Percentiles rank a stretch among this genome's conserved stretches.
These are phyloP conservation scores for Chaetophractus vellerosus DNA, from an alignment of 2,797 vertebrate species.

Conservation along the genomic window DNA sequence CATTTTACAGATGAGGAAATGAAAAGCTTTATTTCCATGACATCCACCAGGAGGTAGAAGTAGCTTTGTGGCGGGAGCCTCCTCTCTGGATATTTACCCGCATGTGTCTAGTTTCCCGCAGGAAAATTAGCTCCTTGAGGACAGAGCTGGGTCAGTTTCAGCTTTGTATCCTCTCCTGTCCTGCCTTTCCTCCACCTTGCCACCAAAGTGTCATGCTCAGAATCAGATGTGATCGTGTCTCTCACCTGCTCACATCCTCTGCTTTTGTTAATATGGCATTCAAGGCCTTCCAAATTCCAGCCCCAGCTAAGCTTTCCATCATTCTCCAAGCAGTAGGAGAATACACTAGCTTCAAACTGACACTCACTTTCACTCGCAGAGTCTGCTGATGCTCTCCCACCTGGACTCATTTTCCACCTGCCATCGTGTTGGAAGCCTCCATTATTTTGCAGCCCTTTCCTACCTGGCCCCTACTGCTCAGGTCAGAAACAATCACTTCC, in stretches of 20 bases:
- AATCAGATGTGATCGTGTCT: background rate
- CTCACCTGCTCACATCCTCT: background rate
- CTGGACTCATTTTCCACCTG: background rate
- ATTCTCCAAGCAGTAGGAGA: background rate
- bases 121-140: background rate
- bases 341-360: background rate
- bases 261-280: background rate
- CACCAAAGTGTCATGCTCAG: background rate
- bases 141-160: background rate
- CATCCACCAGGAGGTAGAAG: background rate
- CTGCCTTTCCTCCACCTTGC: background rate
- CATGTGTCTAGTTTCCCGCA: background rate
- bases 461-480: background rate
- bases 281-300: background rate
- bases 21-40: background rate
- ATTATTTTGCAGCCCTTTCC: background rate
- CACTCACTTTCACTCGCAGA: fast-evolving
- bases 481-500: background rate
- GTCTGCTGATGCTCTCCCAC: background rate
- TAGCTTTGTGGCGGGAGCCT: background rate
- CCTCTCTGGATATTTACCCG: background rate
- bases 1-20: background rate
- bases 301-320: background rate
- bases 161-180: background rate
- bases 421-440: background rate